phyloP scores from a whole-genome alignment of 2,888 invertebrate species.

The Parnassius apollo region DNA sequence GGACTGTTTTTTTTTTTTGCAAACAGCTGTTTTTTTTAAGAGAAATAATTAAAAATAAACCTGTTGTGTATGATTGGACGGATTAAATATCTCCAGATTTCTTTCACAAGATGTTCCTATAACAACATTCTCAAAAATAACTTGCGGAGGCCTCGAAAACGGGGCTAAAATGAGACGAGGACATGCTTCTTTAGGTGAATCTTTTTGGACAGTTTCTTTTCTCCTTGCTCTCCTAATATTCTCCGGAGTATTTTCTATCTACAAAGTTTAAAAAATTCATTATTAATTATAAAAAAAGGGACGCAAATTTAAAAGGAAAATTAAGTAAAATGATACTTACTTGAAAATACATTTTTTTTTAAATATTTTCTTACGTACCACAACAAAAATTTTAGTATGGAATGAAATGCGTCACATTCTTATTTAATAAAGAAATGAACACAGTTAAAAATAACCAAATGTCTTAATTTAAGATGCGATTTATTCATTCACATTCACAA shows the following conservation, averaged over 20 bases:
- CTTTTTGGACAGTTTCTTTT: constrained; percentile 48
- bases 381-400: background rate
- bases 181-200: constrained; percentile 65
- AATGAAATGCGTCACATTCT: background rate
- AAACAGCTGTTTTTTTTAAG: too few relatives aligned
- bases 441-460: too few relatives aligned
- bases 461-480: too few relatives aligned
- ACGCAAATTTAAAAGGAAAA: constrained; percentile 5
- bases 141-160: constrained; percentile 84
- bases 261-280: constrained; percentile 25
- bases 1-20: too few relatives aligned
- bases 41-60: constrained; percentile 37
- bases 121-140: constrained; percentile 84
- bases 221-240: constrained; percentile 59
- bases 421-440: background rate
- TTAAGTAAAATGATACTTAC: constrained; percentile 37
- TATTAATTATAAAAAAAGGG: background rate
- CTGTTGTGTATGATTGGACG: constrained; percentile 67
- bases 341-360: constrained; percentile 56
- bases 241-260: constrained; percentile 78
- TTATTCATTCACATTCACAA: too few relatives aligned
- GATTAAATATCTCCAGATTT: constrained; percentile 81
- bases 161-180: constrained; percentile 82
- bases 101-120: constrained; percentile 79
- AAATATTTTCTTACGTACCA: background rate